Evolutionary conservation across 2,113 vertebrate species (phyloP).

Genomic region (Panurus biarmicus): DNA sequence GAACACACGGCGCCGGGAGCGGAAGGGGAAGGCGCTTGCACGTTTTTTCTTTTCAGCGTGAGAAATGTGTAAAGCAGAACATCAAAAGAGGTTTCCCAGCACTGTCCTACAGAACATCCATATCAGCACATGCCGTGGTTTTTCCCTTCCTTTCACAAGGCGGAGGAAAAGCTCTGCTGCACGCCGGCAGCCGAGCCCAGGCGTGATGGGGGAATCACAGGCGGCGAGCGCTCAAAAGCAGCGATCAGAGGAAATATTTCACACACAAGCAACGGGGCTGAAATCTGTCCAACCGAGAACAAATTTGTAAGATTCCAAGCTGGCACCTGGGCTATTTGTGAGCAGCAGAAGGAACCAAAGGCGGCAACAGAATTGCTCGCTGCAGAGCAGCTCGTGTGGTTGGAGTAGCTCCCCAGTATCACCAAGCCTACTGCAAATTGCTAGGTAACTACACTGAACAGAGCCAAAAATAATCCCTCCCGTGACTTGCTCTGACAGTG

Average conservation of each 20-base stretch:
- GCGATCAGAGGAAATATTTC: conserved; percentile 19
- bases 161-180: background rate
- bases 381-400: background rate
- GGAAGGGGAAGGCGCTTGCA: background rate
- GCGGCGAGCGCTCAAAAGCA: background rate
- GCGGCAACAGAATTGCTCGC: background rate
- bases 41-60: background rate
- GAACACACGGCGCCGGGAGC: background rate
- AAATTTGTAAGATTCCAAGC: conserved; percentile 4
- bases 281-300: conserved; percentile 18
- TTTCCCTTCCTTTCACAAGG: background rate
- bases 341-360: conserved; percentile 14
- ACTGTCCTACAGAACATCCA: background rate
- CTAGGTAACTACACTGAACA: conserved; percentile 9
- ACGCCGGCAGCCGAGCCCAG: background rate
- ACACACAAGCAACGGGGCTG: background rate
- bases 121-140: rapidly evolving
- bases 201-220: background rate
- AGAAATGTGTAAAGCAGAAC: background rate
- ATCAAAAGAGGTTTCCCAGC: background rate
- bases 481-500: background rate
- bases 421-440: conserved; percentile 25
- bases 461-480: conserved; percentile 30
- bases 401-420: background rate
- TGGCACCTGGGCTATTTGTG: background rate